phyloP scores from a whole-genome alignment of 1,140 invertebrate species.

The Nixonia krombeini region DNA sequence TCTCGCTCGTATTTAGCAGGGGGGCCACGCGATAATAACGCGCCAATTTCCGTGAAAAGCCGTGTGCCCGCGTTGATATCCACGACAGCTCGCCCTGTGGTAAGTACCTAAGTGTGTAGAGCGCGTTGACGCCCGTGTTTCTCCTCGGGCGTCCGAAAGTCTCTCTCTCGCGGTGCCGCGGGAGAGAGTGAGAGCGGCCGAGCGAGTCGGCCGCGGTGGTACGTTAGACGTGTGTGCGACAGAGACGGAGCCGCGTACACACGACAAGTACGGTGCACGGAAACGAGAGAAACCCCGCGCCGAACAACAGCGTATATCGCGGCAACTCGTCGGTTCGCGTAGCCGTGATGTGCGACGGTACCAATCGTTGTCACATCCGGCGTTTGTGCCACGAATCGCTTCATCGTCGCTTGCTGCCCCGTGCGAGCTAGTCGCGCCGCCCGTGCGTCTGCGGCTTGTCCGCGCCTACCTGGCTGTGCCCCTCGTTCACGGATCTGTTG shows the following conservation, averaged over 20 bases:
- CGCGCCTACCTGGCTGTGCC: too few relatives aligned
- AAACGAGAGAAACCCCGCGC: neutral
- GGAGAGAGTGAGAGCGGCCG: neutral
- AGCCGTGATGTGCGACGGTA: constrained; percentile 18
- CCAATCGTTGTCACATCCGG: neutral
- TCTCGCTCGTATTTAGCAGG: constrained; percentile 80
- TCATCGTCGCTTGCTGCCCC: too few relatives aligned
- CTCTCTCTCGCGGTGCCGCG: constrained; percentile 14
- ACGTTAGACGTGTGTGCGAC: neutral
- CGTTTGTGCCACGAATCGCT: neutral
- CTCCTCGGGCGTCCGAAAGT: constrained; percentile 45
- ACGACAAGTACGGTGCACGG: neutral
- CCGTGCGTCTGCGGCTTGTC: too few relatives aligned
- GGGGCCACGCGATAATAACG: constrained; percentile 75
- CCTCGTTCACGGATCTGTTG: too few relatives aligned
- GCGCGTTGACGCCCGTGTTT: constrained; percentile 45
- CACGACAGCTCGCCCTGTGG: constrained; percentile 56
- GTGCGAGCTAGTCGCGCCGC: too few relatives aligned
- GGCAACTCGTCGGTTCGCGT: constrained; percentile 6
- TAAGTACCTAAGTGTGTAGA: constrained; percentile 50
- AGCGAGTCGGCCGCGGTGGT: neutral
- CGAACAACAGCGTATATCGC: neutral
- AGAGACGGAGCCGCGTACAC: neutral
- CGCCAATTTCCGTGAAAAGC: constrained; percentile 72
- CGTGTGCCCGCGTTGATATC: constrained; percentile 40